Conservation (phyloP, 2,113 vertebrate species). For the Proteles cristata region DNA sequence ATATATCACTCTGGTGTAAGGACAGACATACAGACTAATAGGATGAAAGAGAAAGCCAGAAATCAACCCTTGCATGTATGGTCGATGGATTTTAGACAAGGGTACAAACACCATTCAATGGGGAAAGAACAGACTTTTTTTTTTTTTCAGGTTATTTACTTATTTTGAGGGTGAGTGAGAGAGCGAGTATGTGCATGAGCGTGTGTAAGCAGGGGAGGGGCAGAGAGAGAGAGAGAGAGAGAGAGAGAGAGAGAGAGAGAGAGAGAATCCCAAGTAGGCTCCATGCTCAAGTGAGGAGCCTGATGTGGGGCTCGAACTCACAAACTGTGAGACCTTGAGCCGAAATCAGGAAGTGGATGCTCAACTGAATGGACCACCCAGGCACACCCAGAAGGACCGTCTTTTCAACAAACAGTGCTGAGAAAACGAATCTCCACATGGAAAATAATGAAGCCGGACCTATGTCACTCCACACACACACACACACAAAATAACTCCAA, state of each 20-base stretch:
- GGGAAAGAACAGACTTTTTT: background rate
- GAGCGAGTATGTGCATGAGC: too few relatives aligned
- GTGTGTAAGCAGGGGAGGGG: too few relatives aligned
- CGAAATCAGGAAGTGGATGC: too few relatives aligned
- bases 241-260: too few relatives aligned
- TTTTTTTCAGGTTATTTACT: too few relatives aligned
- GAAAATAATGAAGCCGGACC: background rate
- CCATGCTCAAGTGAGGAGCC: too few relatives aligned
- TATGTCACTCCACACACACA: background rate
- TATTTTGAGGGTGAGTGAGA: too few relatives aligned
- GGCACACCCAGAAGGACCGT: background rate
- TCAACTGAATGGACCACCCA: too few relatives aligned
- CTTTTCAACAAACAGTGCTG: background rate
- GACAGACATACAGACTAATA: background rate
- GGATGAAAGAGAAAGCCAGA: background rate
- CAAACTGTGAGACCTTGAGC: too few relatives aligned
- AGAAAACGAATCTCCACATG: background rate
- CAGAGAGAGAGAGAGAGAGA: too few relatives aligned
- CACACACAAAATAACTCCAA: background rate
- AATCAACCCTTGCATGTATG: background rate
- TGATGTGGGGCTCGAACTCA: too few relatives aligned
- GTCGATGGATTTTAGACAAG: background rate
- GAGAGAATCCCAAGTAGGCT: too few relatives aligned
- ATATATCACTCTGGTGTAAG: background rate
- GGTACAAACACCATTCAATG: background rate